phyloP scores from a whole-genome alignment of 2,888 invertebrate genomes.

The Diploptera punctata region DNA sequence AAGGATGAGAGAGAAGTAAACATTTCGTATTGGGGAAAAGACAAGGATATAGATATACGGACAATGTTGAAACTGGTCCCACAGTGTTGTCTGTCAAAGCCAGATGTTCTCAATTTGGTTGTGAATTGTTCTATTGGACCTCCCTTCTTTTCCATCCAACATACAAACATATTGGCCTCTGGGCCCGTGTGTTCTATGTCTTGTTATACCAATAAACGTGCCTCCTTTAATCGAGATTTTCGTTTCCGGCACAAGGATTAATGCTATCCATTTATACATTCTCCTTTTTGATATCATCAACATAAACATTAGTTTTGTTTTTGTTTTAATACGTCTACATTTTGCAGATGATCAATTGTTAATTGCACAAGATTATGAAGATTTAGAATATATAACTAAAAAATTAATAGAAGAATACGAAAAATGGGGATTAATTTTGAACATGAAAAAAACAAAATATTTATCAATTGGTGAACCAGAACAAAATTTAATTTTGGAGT shows the following conservation, averaged over 20 bases:
- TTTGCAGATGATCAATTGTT: no score
- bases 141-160: slow-evolving; percentile 23
- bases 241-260: not conserved
- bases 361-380: no score
- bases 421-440: no score
- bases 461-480: no score
- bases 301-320: not conserved
- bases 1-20: slow-evolving; percentile 15
- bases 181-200: not conserved
- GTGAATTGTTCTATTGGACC: slow-evolving; percentile 43
- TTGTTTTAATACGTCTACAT: no score
- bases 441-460: no score
- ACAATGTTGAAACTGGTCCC: slow-evolving; percentile 22
- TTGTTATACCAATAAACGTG: not conserved
- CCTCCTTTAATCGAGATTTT: not conserved
- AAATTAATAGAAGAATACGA: no score
- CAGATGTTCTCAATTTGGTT: slow-evolving; percentile 47
- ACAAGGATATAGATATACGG: slow-evolving; percentile 1
- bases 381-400: no score
- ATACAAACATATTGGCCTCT: slow-evolving; percentile 8
- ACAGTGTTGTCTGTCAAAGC: slow-evolving; percentile 41
- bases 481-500: no score
- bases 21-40: slow-evolving; percentile 2
- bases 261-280: not conserved
- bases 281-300: not conserved